Evolutionary conservation across 2,888 invertebrate genomes (phyloP).

Genomic region (Megastigmus dorsalis): DNA sequence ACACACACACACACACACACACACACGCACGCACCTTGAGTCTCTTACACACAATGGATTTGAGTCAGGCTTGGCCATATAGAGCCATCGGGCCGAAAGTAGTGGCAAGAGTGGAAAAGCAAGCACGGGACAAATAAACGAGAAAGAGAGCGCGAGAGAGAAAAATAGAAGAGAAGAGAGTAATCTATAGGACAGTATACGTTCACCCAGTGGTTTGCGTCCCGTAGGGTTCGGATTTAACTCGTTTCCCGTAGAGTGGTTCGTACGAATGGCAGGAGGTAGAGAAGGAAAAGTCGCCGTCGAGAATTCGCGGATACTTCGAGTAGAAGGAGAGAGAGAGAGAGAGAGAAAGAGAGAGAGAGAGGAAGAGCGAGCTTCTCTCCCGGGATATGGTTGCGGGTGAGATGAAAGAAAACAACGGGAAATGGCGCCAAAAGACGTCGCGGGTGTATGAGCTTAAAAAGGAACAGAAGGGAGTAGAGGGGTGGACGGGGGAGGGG

Average conservation of each 20-base stretch:
- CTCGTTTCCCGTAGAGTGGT: too few relatives aligned
- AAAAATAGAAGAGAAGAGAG: neutral
- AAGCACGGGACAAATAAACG: slow-evolving; percentile 28
- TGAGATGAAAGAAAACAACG: slow-evolving; percentile 39
- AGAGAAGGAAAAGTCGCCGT: too few relatives aligned
- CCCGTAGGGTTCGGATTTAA: slow-evolving; percentile 51
- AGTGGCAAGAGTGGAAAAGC: slow-evolving; percentile 25
- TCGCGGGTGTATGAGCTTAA: too few relatives aligned
- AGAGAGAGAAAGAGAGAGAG: neutral
- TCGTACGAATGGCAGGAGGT: too few relatives aligned
- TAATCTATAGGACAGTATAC: too few relatives aligned
- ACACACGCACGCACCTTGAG: too few relatives aligned
- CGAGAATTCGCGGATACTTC: neutral
- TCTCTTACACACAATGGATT: too few relatives aligned
- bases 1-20: too few relatives aligned
- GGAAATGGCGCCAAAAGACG: neutral
- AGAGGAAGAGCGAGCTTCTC: slow-evolving; percentile 26
- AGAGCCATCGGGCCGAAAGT: slow-evolving; percentile 31
- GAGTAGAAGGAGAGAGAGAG: neutral
- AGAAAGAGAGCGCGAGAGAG: slow-evolving; percentile 3
- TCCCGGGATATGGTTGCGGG: neutral
- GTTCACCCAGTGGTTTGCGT: slow-evolving; percentile 15
- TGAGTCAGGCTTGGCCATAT: too few relatives aligned
- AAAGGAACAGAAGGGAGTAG: too few relatives aligned
- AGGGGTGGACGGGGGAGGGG: too few relatives aligned